Conservation (phyloP, 2,797 vertebrate species). For the Pseudochromis fuscus region DNA sequence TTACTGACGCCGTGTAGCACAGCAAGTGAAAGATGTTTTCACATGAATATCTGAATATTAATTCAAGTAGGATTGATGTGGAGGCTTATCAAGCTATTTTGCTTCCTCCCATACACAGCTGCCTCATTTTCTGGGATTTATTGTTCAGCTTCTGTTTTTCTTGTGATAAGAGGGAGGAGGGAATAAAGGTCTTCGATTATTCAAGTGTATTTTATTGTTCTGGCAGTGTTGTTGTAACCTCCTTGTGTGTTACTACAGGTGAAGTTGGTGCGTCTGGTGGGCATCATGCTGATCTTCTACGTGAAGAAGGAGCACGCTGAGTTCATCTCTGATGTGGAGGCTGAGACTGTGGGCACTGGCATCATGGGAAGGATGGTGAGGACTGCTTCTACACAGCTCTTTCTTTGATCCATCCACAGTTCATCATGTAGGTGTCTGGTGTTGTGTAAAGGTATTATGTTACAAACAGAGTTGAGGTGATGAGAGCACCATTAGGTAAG, state of each 20-base stretch:
- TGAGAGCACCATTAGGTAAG: background rate
- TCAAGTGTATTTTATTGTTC: too few species aligned
- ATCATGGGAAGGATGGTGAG: constrained; percentile 99
- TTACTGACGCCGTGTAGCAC: constrained; percentile 19
- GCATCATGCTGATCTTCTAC: constrained; percentile 96
- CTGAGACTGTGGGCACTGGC: constrained; percentile 94
- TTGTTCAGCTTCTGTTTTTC: constrained; percentile 7
- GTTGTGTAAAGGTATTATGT: background rate
- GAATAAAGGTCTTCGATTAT: background rate
- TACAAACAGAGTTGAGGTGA: background rate
- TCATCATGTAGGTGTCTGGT: background rate
- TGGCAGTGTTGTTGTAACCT: constrained; percentile 9
- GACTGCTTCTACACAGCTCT: background rate
- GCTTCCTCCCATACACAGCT: background rate
- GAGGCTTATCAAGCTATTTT: constrained; percentile 9
- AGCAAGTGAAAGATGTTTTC: constrained; percentile 25
- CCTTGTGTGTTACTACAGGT: constrained; percentile 83
- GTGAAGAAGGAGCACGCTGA: constrained; percentile 91
- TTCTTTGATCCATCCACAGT: background rate
- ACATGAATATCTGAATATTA: constrained; percentile 20
- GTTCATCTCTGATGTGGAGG: constrained; percentile 91
- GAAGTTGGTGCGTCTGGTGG: constrained; percentile 93
- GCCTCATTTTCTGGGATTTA: constrained; percentile 1
- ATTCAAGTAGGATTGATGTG: constrained; percentile 1
- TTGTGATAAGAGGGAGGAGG: background rate